These are phyloP conservation scores for Amblyornis subalaris DNA, from an alignment of 2,113 vertebrate genomes.

Conservation along the genomic window DNA sequence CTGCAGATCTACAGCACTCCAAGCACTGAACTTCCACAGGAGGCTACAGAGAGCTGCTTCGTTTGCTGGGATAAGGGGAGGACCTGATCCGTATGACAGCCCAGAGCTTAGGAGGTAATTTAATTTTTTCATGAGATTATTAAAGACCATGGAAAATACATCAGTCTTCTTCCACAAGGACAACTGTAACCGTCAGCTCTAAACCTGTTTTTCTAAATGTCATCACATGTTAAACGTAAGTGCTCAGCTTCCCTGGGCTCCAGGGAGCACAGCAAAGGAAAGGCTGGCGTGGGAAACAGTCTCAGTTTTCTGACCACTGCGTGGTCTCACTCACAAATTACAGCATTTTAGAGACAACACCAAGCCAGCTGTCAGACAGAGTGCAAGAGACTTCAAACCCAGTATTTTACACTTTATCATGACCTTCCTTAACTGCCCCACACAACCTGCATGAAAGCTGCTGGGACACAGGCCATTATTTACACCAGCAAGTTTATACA, in stretches of 20 bases:
- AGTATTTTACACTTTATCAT: background rate
- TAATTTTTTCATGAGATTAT: background rate
- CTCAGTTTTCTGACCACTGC: background rate
- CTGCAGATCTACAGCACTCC: background rate
- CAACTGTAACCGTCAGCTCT: background rate
- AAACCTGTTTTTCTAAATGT: background rate
- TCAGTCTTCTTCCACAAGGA: background rate
- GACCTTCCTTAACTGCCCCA: background rate
- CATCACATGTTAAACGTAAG: background rate
- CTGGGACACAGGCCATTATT: background rate
- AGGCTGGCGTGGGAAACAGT: fast-evolving
- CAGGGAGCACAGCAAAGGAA: background rate
- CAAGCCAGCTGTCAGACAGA: background rate
- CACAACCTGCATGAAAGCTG: background rate
- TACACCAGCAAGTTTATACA: background rate
- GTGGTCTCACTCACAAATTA: background rate
- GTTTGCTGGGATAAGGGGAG: background rate
- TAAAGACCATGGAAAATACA: background rate
- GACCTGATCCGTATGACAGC: background rate
- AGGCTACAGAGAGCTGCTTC: background rate
- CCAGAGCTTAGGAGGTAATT: background rate
- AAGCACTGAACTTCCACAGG: background rate
- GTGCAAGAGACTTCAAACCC: background rate
- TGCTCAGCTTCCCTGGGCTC: background rate
- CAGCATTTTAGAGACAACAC: background rate